Base-by-base conservation (phyloP, 2,113 vertebrate species). In the Myrmophylax atrothorax region DNA sequence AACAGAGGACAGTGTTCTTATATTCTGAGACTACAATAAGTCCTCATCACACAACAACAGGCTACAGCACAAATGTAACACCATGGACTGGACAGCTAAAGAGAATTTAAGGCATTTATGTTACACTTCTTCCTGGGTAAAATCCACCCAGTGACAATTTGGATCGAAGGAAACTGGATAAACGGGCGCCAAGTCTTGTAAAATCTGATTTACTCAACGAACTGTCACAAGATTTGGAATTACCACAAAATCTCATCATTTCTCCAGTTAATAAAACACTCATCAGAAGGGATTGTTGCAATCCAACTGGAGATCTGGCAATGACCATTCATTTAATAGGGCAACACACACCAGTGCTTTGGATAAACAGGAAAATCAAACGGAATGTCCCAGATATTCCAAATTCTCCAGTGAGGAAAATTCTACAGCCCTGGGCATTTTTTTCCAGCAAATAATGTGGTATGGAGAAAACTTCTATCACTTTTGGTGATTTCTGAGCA, bases 1-100 rank as follows among this genome's bases (percentile, higher is more conserved):
- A 96, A 96, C 94, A 95, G 96, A 95, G 96, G 96, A 96, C 94
- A 96, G 94, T 94, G 1, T 96, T 96, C 95, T 91, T 95, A 96
- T 97, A 40, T 94, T 84, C 83, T 94, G 93, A 90, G 64, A 31
- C 85, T 42, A 74, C 73, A 92, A 26, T 28, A 86, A 10, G 8
- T 88, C 82, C 73, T 91, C 81, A 75, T 60, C 64, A 62, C 64
- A 31, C 92, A 59, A 90, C 92, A 96, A 73, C 92, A 49, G 42
- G 72, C 81, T 76, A 62, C 66, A 85, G 79, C 52, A 40, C 49
- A 33, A 86, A 46, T 31, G 35, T 14, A 90, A 64, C 73, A 35
- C 56, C 85, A 24, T 0, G 42, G 55, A 23, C 50, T 38, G 52
- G 52, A 62, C 63, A 70, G 42, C 78, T 90, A 9, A 84, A 60